phyloP scores from a whole-genome alignment of 53 echinoderm and acorn worm genomes.

The Luidia sarsii region DNA sequence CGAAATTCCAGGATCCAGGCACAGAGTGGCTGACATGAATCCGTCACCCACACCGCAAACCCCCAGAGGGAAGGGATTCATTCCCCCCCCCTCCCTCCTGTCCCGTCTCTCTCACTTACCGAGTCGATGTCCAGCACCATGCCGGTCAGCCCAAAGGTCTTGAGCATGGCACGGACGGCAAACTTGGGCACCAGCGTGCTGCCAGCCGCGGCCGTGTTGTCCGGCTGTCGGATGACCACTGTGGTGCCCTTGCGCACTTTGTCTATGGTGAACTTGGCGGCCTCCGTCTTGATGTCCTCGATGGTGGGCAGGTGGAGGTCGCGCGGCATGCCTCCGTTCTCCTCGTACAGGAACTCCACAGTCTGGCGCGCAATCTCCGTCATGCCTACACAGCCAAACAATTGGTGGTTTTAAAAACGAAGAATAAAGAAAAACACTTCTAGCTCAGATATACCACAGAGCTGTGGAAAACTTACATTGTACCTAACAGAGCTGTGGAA shows the following conservation, averaged over 20 bases:
- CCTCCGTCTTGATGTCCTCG: slow-evolving; percentile 84
- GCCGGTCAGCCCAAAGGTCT: slow-evolving; percentile 84
- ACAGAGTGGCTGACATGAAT: too few species aligned
- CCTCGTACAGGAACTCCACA: slow-evolving; percentile 84
- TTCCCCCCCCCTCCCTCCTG: not conserved
- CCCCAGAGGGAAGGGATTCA: not conserved
- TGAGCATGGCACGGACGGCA: slow-evolving; percentile 87
- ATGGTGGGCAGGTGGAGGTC: slow-evolving; percentile 89
- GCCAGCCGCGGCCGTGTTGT: slow-evolving; percentile 62
- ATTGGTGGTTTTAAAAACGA: too few species aligned
- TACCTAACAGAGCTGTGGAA: too few species aligned
- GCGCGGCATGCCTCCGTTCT: slow-evolving; percentile 88
- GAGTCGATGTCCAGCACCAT: slow-evolving; percentile 84
- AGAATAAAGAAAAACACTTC: too few species aligned
- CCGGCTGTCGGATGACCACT: slow-evolving; percentile 73
- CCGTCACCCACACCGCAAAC: too few species aligned
- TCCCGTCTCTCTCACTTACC: slow-evolving; percentile 55
- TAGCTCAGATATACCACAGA: too few species aligned
- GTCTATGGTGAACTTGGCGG: slow-evolving; percentile 76
- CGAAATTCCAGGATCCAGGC: too few species aligned
- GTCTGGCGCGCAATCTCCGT: slow-evolving; percentile 89
- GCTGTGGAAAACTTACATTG: too few species aligned
- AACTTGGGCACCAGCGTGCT: slow-evolving; percentile 88
- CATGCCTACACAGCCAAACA: slow-evolving; percentile 84
- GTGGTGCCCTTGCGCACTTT: slow-evolving; percentile 84